These are phyloP conservation scores for Scytalopus superciliaris DNA, from an alignment of 2,113 vertebrate genomes.

Conservation along the genomic window DNA sequence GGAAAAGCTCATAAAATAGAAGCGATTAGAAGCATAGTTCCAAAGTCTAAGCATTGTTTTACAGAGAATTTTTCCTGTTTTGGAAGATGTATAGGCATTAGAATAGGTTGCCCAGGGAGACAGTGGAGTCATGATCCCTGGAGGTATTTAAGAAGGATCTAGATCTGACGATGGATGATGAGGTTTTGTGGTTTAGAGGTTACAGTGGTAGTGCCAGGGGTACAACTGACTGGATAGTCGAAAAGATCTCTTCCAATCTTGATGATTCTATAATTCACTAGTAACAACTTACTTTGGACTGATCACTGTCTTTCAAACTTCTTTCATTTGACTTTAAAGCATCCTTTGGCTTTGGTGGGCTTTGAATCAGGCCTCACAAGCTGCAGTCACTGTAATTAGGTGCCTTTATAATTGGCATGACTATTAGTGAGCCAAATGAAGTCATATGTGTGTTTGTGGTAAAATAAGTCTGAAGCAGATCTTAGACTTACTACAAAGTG, in stretches of 20 bases:
- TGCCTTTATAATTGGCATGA: neutral
- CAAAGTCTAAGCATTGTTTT: neutral
- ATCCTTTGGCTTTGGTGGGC: neutral
- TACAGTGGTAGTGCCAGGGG: neutral
- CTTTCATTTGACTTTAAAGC: neutral
- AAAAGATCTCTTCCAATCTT: neutral
- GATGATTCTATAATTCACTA: neutral
- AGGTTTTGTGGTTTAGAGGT: neutral
- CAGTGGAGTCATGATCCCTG: no score
- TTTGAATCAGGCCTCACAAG: neutral
- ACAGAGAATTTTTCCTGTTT: neutral
- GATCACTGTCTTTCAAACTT: neutral
- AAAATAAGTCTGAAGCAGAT: neutral
- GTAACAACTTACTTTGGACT: neutral
- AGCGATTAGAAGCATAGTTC: neutral
- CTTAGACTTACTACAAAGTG: neutral
- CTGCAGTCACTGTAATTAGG: neutral
- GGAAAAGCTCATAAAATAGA: neutral
- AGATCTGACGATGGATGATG: neutral
- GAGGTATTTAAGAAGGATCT: neutral
- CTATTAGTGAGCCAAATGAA: neutral
- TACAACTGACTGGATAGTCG: fast-evolving
- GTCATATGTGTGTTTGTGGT: neutral
- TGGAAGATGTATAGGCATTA: neutral
- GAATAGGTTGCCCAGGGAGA: neutral